Evolutionary conservation across 2,888 invertebrate species (phyloP).

Genomic region (Eristalinus aeneus): DNA sequence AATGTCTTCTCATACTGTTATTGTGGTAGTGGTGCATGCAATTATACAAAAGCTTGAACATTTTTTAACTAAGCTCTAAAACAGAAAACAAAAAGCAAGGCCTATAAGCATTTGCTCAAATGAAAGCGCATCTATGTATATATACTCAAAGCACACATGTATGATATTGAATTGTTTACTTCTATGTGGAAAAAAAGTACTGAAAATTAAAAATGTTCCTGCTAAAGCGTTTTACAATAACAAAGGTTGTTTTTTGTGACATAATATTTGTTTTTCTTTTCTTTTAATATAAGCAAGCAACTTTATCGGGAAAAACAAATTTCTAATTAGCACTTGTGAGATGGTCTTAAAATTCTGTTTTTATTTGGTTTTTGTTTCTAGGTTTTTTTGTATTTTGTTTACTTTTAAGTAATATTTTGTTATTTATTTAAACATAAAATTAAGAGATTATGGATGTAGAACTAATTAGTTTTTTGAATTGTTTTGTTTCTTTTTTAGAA

Average conservation of each 20-base stretch:
- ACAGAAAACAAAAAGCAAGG: slow-evolving; percentile 4
- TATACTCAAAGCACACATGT: slow-evolving; percentile 56
- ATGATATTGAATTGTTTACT: slow-evolving; percentile 19
- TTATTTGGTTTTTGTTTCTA: slow-evolving; percentile 23
- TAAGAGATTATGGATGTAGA: neutral
- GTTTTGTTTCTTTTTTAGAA: neutral
- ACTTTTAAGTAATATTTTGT: neutral
- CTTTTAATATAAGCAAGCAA: slow-evolving; percentile 69
- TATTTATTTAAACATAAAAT: neutral
- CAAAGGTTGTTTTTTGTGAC: neutral
- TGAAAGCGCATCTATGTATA: slow-evolving; percentile 36
- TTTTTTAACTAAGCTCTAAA: slow-evolving; percentile 11
- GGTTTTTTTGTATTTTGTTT: slow-evolving; percentile 10
- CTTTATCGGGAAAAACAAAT: slow-evolving; percentile 63
- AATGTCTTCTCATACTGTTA: neutral
- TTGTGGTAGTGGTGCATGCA: slow-evolving; percentile 49
- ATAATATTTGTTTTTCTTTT: neutral
- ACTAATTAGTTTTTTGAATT: neutral
- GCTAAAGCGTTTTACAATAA: neutral
- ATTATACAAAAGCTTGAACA: slow-evolving; percentile 24
- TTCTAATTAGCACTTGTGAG: slow-evolving; percentile 81
- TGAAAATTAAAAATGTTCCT: slow-evolving; percentile 10
- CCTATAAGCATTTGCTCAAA: slow-evolving; percentile 38
- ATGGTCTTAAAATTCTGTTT: slow-evolving; percentile 77
- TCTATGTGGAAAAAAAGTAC: neutral